Base-by-base conservation (phyloP, 2,113 vertebrate species). In the Pitta sordida region DNA sequence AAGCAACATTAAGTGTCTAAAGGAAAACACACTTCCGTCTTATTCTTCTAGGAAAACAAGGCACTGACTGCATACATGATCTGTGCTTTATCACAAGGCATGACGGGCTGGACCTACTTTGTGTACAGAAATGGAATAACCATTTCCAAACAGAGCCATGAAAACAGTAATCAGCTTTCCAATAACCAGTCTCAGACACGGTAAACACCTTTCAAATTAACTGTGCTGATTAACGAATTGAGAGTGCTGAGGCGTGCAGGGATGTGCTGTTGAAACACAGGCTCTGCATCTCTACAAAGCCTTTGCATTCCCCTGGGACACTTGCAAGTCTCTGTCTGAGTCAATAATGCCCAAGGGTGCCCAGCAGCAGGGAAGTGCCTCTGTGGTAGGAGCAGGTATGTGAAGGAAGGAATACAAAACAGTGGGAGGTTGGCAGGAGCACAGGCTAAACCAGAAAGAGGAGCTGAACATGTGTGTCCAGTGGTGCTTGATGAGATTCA, bases 381-480 rank as follows among this genome's bases (percentile, higher is more conserved):
- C 1, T 20, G 69, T 22, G 36, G 83, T 10, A 60, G 59, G 86
- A 70, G n/a, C 73, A 32, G 80, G 41, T 52, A 74, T 26, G 49
- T 27, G 83, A 43, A 94, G 91, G 80, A 79, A 78, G 76, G 82
- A 85, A 80, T 8, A 78, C 34, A 51, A 29, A 74, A 3, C 0
- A 64, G 81, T 27, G 75, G 88, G 85, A 90, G 82, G 85, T 6
- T 90, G 82, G 75, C 68, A 85, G 88, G 46, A 94, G 51, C 90
- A 62, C 82, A 64, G 67, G 82, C 95, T 67, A 13, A 94, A 94
- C 95, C 89, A 91, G 96, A 95, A 88, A 70, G 52, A 58, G 93
- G 48, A 77, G 90, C 63, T 48, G 67, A 94, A 63, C 90, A 5
- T 1, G 83, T 24, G 78, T 20, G 75, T 68, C 88, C 85, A 74